Evolutionary conservation across 1,140 invertebrate genomes (phyloP).

Genomic region (Oscheius sp.): DNA sequence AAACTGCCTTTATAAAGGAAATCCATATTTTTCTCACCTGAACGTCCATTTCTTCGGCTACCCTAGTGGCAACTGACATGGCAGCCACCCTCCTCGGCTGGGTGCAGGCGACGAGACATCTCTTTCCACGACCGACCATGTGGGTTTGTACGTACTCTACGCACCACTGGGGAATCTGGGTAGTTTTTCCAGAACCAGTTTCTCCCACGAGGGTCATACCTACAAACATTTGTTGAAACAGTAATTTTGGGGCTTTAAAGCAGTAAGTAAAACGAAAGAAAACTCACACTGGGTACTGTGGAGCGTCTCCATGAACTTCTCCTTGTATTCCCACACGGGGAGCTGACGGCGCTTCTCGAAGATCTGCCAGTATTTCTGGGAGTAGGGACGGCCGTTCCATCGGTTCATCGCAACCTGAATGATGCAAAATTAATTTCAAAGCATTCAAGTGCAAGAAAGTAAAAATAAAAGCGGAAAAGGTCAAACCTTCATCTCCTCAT

Average conservation of each 20-base stretch:
- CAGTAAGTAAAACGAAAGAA: conserved; percentile 50
- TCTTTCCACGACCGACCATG: conserved; percentile 30
- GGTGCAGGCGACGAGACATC: conserved; percentile 82
- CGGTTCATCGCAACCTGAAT: no score
- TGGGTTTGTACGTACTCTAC: conserved; percentile 76
- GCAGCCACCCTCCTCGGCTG: conserved; percentile 95
- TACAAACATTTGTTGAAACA: conserved; percentile 9
- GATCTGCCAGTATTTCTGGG: conserved; percentile 64
- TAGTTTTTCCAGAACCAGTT: conserved; percentile 95
- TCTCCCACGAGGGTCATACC: conserved; percentile 87
- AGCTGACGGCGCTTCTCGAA: conserved; percentile 81
- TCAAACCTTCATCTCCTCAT: not conserved
- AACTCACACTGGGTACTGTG: conserved; percentile 74
- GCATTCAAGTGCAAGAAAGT: no score
- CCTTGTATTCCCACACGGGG: conserved; percentile 95
- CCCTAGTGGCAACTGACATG: conserved; percentile 95
- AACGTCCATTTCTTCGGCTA: conserved; percentile 99
- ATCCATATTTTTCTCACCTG: conserved; percentile 57
- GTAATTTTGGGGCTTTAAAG: not conserved
- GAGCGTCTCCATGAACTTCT: conserved; percentile 88
- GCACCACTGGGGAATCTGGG: conserved; percentile 81
- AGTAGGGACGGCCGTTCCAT: conserved; percentile 45
- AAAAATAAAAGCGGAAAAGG: not conserved
- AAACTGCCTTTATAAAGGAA: conserved; percentile 21
- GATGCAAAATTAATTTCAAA: no score